phyloP scores from a whole-genome alignment of 1,140 invertebrate species.

The Apolygus lucorum region DNA sequence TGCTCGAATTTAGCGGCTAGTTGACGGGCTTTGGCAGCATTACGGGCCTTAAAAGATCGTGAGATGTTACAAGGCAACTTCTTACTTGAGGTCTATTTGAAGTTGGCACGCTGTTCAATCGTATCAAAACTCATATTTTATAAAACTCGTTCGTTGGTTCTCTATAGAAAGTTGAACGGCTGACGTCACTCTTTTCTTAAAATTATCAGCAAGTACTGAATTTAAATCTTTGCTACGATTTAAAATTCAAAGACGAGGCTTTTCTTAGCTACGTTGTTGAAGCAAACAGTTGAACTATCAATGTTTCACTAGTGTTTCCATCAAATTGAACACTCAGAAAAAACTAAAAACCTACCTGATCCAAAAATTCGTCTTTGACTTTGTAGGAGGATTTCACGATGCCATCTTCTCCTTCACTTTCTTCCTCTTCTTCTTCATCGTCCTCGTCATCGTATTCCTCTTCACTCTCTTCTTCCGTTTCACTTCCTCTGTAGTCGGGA shows the following conservation, averaged over 20 bases:
- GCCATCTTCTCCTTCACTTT: constrained; percentile 33
- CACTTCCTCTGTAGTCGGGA: constrained; percentile 52
- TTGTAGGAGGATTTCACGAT: constrained; percentile 47
- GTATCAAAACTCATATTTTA: neutral
- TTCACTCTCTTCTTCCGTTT: constrained; percentile 43
- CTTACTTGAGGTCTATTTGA: too few relatives aligned
- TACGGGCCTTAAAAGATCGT: constrained; percentile 50
- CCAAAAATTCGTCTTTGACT: constrained; percentile 52
- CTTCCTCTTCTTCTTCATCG: constrained; percentile 47
- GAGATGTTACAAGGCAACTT: too few relatives aligned
- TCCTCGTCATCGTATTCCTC: constrained; percentile 44
- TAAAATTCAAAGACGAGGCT: too few relatives aligned
- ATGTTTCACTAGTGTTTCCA: neutral
- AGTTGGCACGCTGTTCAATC: neutral
- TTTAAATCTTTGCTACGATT: too few relatives aligned
- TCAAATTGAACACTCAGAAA: too few relatives aligned
- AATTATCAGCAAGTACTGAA: too few relatives aligned
- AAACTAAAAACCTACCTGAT: constrained; percentile 42
- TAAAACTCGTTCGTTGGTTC: too few relatives aligned
- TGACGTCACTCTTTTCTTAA: too few relatives aligned
- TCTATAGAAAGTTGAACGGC: too few relatives aligned
- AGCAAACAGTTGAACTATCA: too few relatives aligned
- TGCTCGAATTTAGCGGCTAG: constrained; percentile 84
- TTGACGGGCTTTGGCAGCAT: constrained; percentile 72
- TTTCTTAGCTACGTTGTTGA: too few relatives aligned